These are phyloP conservation scores for Zelostemma sp. DNA, from an alignment of 1,140 invertebrate species.

Conservation along the genomic window DNA sequence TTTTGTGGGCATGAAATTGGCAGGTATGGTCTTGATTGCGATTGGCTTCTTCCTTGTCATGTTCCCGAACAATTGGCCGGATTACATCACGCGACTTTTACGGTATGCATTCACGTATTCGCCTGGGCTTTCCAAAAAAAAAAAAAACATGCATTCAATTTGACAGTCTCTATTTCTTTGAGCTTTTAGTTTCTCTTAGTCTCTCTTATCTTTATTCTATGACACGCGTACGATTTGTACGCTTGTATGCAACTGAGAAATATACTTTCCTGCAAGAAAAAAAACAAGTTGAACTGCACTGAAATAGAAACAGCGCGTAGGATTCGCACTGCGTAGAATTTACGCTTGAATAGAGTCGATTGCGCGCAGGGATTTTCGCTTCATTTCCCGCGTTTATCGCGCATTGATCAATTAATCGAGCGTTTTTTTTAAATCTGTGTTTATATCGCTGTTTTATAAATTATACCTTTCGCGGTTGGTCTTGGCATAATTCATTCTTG, in stretches of 20 bases:
- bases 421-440: too few species aligned
- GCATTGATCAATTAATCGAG: not conserved
- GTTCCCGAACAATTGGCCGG: conserved; percentile 96
- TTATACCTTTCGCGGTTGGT: conserved; percentile 20
- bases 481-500: conserved; percentile 41
- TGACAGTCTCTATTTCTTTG: conserved; percentile 49
- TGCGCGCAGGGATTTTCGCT: conserved; percentile 37
- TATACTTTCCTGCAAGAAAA: conserved; percentile 50
- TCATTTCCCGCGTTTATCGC: conserved; percentile 3
- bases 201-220: conserved; percentile 24
- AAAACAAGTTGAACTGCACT: conserved; percentile 50
- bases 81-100: conserved; percentile 89
- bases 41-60: conserved; percentile 94
- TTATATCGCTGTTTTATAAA: conserved; percentile 34
- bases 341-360: conserved; percentile 37
- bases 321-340: conserved; percentile 37
- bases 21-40: conserved; percentile 90
- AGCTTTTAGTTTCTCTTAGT: conserved; percentile 57
- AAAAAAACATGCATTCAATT: conserved; percentile 60
- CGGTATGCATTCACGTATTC: conserved; percentile 74
- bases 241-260: conserved; percentile 22
- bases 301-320: conserved; percentile 58
- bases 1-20: conserved; percentile 94
- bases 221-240: conserved; percentile 20
- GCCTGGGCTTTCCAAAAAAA: conserved; percentile 14